phyloP scores from a whole-genome alignment of 2,797 vertebrate genomes.

The Sebastes oblongus region DNA sequence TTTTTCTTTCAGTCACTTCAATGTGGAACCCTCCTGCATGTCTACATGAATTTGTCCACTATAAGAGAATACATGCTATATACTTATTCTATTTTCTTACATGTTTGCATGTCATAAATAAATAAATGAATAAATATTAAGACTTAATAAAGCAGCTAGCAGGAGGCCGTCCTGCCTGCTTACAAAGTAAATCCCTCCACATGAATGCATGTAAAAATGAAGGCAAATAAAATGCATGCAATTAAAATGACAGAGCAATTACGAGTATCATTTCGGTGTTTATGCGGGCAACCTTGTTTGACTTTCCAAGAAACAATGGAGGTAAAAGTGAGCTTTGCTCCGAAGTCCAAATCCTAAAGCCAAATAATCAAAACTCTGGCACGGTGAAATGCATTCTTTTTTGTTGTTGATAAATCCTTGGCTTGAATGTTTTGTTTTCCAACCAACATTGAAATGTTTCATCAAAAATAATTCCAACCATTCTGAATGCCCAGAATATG shows the following conservation, averaged over 20 bases:
- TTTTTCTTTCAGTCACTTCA: neutral
- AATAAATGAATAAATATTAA: neutral
- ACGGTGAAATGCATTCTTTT: conserved; percentile 4
- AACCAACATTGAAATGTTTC: conserved; percentile 16
- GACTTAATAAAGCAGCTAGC: neutral
- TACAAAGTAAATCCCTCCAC: neutral
- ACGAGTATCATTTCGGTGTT: conserved; percentile 14
- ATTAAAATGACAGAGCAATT: conserved; percentile 3
- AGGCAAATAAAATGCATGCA: neutral
- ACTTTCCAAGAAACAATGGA: conserved; percentile 34
- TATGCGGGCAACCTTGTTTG: neutral
- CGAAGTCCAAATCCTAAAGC: conserved; percentile 33
- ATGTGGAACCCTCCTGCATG: neutral
- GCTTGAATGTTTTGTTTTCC: conserved; percentile 23
- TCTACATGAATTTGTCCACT: too few relatives aligned
- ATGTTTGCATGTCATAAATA: neutral
- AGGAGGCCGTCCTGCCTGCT: neutral
- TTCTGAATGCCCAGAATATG: neutral
- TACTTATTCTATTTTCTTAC: neutral
- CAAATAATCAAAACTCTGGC: conserved; percentile 58
- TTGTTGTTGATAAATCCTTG: conserved; percentile 30
- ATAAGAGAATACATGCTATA: neutral
- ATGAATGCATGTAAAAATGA: neutral
- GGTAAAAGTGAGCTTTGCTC: conserved; percentile 31
- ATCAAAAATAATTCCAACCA: conserved; percentile 10